phyloP scores from a whole-genome alignment of 2,888 invertebrate genomes.

The Rhogogaster chlorosoma region DNA sequence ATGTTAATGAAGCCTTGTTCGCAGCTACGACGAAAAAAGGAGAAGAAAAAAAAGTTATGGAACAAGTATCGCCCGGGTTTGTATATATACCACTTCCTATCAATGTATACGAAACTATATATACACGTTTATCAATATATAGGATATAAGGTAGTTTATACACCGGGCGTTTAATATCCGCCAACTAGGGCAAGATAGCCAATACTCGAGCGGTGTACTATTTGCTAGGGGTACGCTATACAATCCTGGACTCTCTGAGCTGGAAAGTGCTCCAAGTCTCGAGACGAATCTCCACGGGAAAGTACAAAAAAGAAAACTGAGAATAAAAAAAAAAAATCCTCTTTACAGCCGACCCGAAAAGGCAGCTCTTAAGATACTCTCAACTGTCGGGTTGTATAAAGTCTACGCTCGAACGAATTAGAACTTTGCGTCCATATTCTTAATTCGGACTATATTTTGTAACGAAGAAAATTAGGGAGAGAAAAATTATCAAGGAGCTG shows the following conservation, averaged over 20 bases:
- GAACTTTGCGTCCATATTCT: constrained; percentile 28
- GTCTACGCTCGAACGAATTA: constrained; percentile 42
- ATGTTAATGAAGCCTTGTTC: constrained; percentile 69
- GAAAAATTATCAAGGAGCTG: not conserved
- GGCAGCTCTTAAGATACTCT: constrained; percentile 43
- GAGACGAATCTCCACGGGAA: constrained; percentile 38
- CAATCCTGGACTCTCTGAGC: constrained; percentile 35
- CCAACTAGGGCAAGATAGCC: constrained; percentile 39
- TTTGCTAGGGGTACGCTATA: constrained; percentile 41
- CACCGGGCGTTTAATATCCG: constrained; percentile 40
- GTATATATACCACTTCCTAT: no score
- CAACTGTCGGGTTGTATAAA: constrained; percentile 33
- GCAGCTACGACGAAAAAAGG: not conserved
- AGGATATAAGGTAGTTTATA: constrained; percentile 25
- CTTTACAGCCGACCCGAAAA: constrained; percentile 34
- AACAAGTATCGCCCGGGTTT: not conserved
- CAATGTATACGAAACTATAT: not conserved
- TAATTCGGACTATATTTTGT: constrained; percentile 28
- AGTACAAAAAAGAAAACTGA: constrained; percentile 40
- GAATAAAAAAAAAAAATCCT: constrained; percentile 4
- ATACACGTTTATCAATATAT: constrained; percentile 8
- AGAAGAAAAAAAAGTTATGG: not conserved
- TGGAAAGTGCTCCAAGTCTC: constrained; percentile 46
- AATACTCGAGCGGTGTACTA: constrained; percentile 42
- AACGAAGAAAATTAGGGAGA: constrained; percentile 20